Evolutionary conservation across 2,888 invertebrate genomes (phyloP), one percentile per base, ranked within the genome.

Genomic region (Drosophila kanekoi): DNA sequence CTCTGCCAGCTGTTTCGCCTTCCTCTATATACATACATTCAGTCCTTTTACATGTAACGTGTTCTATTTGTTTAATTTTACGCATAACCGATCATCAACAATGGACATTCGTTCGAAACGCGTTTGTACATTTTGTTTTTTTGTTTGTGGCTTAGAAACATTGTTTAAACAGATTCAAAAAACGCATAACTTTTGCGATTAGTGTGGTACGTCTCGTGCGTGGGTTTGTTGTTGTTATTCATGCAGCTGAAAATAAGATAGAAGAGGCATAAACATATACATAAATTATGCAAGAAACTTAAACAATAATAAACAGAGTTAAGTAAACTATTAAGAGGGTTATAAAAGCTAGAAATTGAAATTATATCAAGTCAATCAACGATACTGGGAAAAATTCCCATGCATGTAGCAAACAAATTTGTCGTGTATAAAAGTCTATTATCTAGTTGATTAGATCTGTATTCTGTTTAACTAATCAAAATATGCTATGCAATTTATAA

Each of bases 211-310:
- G 89, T 91, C 91, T 88, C 90, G 89, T 89, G 90, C 90, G 91
- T 86, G 90, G 90, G 72, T 84, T 89, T 87, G 89, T 88, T 79
- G 90, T 81, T 90, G 91, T 90, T 91, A 91, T 91, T 91, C 92
- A 91, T 91, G 91, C 92, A 90, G 92, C 91, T 91, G 92, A 81
- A 92, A 91, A 79, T 79, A 89, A 81, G 85, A 87, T 75, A 70
- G 84, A 75, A 78, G 63, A 81, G 72, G 76, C 68, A 72, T 66
- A 75, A 74, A 81, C 69, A 74, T 67, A 82, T 77, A 47, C 60
- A 61, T 58, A 64, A 65, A 72, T 62, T 32, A 68, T 33, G 49
- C 47, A 53, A 43, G 8, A 71, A 71, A 58, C 40, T 8, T 69
- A 58, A 44, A 10, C 54, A 35, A 38, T n/a, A 23, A 32, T 47